These are phyloP conservation scores for Mycetomoellerius zeteki DNA, from an alignment of 1,140 invertebrate genomes.

Conservation along the genomic window DNA sequence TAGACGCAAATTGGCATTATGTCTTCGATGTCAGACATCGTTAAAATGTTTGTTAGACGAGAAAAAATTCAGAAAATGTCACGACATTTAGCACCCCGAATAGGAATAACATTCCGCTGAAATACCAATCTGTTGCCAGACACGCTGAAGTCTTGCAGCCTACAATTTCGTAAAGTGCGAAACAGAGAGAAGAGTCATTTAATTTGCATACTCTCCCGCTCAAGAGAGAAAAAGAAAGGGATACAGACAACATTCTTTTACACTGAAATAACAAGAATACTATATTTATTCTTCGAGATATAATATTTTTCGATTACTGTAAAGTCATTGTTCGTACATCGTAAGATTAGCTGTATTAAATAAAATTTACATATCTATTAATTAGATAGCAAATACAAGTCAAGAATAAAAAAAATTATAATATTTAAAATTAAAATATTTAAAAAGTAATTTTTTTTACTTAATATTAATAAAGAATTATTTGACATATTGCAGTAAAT, in stretches of 20 bases:
- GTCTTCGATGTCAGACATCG: background rate
- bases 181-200: slow-evolving; percentile 26
- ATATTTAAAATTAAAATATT: slow-evolving; percentile 24
- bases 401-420: background rate
- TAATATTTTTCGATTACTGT: background rate
- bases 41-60: background rate
- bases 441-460: background rate
- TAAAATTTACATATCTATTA: background rate
- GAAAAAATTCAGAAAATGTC: slow-evolving; percentile 41
- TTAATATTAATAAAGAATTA: background rate
- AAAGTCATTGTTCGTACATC: background rate
- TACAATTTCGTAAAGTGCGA: slow-evolving; percentile 56
- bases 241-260: slow-evolving; percentile 11
- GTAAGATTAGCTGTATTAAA: background rate
- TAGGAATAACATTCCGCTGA: slow-evolving; percentile 52
- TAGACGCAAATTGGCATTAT: background rate
- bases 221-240: slow-evolving; percentile 4
- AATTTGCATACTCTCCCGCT: slow-evolving; percentile 50
- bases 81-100: slow-evolving; percentile 48
- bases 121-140: slow-evolving; percentile 40
- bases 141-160: background rate
- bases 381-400: background rate
- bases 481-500: background rate
- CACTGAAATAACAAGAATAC: slow-evolving; percentile 24
- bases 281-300: background rate